phyloP scores from a whole-genome alignment of 1,140 invertebrate species.

The Drosophila rhopaloa region DNA sequence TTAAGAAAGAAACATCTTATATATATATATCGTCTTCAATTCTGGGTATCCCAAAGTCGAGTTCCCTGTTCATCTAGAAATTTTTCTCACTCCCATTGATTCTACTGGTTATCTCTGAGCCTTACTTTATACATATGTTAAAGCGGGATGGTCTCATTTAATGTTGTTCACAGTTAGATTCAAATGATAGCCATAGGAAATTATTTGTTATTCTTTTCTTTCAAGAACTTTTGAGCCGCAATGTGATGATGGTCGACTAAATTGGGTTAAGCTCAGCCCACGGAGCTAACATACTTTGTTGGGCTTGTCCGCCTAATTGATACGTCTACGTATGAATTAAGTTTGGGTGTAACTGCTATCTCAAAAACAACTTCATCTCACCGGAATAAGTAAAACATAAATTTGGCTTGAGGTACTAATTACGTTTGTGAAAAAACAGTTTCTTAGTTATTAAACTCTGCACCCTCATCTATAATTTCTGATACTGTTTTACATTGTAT shows the following conservation, averaged over 20 bases:
- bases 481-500: not conserved
- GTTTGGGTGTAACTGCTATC: conserved; percentile 18
- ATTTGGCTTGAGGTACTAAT: not conserved
- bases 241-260: conserved; percentile 10
- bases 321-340: conserved; percentile 6
- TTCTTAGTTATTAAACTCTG: not conserved
- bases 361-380: conserved; percentile 5
- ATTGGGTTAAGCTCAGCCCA: conserved; percentile 40
- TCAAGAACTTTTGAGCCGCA: conserved; percentile 14
- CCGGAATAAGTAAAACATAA: not conserved
- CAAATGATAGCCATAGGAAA: conserved; percentile 28
- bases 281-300: not conserved
- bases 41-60: conserved; percentile 4
- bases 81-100: conserved; percentile 5
- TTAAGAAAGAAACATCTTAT: not conserved
- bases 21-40: not conserved
- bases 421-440: not conserved
- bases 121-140: conserved; percentile 25
- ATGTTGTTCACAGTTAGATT: conserved; percentile 62
- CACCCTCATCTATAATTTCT: not conserved
- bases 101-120: conserved; percentile 53
- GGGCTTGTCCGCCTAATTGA: conserved; percentile 31
- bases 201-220: conserved; percentile 26
- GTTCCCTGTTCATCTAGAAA: conserved; percentile 30
- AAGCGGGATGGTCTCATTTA: conserved; percentile 32